These are phyloP conservation scores for Pachypeltis micranthus DNA, from an alignment of 1,140 invertebrate genomes.

Conservation along the genomic window DNA sequence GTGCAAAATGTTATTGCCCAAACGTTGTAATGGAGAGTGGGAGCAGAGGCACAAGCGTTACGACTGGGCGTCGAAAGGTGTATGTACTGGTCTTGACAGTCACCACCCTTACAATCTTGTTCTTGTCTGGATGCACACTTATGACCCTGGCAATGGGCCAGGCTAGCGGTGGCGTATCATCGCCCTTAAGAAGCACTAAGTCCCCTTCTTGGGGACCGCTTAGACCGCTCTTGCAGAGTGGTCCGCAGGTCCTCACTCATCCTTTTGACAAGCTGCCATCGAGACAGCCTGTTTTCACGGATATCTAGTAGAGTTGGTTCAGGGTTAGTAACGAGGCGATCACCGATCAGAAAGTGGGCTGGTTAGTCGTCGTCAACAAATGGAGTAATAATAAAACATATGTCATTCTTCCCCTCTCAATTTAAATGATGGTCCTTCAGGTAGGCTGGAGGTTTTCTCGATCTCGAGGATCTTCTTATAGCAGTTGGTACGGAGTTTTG, in stretches of 20 bases:
- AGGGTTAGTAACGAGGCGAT: slow-evolving; percentile 21
- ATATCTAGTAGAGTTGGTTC: slow-evolving; percentile 18
- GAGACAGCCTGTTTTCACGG: slow-evolving; percentile 21
- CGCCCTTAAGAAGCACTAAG: slow-evolving; percentile 24
- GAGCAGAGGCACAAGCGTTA: not conserved
- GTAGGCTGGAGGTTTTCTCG: too few relatives aligned
- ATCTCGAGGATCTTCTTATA: too few relatives aligned
- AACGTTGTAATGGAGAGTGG: not conserved
- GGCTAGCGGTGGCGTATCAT: slow-evolving; percentile 7
- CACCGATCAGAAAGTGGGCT: slow-evolving; percentile 29
- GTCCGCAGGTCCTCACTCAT: slow-evolving; percentile 29
- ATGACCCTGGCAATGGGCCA: slow-evolving; percentile 27
- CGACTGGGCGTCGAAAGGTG: not conserved
- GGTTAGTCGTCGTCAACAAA: too few relatives aligned
- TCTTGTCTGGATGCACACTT: slow-evolving; percentile 22
- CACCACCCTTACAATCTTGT: slow-evolving; percentile 12
- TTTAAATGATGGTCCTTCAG: too few relatives aligned
- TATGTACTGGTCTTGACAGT: slow-evolving; percentile 3
- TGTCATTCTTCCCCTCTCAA: not conserved
- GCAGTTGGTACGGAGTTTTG: too few relatives aligned
- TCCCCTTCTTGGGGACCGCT: slow-evolving; percentile 25
- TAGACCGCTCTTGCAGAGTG: slow-evolving; percentile 27
- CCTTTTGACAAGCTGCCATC: slow-evolving; percentile 25
- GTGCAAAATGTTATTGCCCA: not conserved
- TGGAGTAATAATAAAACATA: not conserved